Evolutionary conservation across 2,797 vertebrate species (phyloP).

Genomic region (Masticophis lateralis): DNA sequence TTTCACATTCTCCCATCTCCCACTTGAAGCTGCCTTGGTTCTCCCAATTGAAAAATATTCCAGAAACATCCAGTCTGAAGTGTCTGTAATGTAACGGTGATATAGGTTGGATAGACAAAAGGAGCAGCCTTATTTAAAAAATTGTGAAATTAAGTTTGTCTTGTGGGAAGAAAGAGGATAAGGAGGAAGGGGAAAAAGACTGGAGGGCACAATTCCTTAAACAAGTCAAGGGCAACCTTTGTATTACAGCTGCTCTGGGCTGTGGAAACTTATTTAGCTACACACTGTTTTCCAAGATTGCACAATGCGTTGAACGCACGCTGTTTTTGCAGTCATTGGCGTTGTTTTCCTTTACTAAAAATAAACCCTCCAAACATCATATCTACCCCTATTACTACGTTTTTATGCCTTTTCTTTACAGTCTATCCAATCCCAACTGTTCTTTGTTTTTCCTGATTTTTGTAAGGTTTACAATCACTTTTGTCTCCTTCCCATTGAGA

Average conservation of each 20-base stretch:
- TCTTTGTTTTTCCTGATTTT: not conserved
- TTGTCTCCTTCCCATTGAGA: not conserved
- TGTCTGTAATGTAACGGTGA: not conserved
- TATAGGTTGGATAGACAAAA: not conserved
- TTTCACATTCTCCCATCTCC: not conserved
- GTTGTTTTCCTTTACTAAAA: not conserved
- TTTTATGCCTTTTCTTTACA: not conserved
- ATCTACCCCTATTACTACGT: not conserved
- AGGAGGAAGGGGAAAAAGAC: not conserved
- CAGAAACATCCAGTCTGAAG: not conserved
- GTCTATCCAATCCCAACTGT: not conserved
- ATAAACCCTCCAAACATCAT: not conserved
- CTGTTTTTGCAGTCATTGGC: not conserved
- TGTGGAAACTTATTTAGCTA: not conserved
- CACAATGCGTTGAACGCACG: not conserved
- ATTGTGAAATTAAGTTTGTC: not conserved
- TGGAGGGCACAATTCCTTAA: not conserved
- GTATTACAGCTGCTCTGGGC: not conserved
- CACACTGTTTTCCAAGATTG: not conserved
- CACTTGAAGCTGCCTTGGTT: not conserved
- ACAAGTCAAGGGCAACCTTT: not conserved
- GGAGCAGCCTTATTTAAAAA: not conserved
- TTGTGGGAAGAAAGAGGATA: not conserved
- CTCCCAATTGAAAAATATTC: not conserved
- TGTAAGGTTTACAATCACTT: not conserved